A percentile compares a stretch with the other conserved stretches of the same genome.
Evolutionary conservation across 2,797 vertebrate species (phyloP).

Genomic region (Sebastes oblongus): DNA sequence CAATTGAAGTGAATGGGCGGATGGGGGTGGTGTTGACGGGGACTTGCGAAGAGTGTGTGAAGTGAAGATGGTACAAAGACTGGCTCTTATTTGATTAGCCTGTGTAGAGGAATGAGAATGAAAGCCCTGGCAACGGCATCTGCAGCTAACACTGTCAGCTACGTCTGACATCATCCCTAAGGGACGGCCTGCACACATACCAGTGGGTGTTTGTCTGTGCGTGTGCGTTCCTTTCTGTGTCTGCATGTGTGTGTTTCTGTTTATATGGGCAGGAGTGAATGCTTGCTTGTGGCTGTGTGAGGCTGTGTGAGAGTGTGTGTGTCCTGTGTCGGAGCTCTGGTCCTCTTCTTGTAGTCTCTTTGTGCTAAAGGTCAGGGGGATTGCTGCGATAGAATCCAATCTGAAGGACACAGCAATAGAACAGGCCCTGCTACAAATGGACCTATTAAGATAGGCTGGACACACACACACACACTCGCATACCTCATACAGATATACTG

Average conservation of each 20-base stretch:
- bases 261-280: slow-evolving; percentile 12
- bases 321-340: slow-evolving; percentile 52
- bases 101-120: slow-evolving; percentile 48
- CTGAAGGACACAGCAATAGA: slow-evolving; percentile 79
- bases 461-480: slow-evolving; percentile 22
- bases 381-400: slow-evolving; percentile 79
- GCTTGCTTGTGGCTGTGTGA: neutral
- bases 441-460: slow-evolving; percentile 73
- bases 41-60: slow-evolving; percentile 66
- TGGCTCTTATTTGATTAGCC: slow-evolving; percentile 68
- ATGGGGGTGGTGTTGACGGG: slow-evolving; percentile 43
- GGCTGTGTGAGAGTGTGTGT: slow-evolving; percentile 17
- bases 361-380: slow-evolving; percentile 81
- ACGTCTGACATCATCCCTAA: slow-evolving; percentile 59
- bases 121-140: slow-evolving; percentile 57
- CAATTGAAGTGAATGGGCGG: slow-evolving; percentile 63
- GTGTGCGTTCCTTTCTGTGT: neutral
- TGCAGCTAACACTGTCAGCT: slow-evolving; percentile 56
- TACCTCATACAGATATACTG: neutral
- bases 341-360: slow-evolving; percentile 74
- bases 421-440: slow-evolving; percentile 77
- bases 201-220: slow-evolving; percentile 3
- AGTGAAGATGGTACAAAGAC: slow-evolving; percentile 66
- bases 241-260: slow-evolving; percentile 10
- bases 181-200: slow-evolving; percentile 36